Conservation (phyloP, 2,888 invertebrate genomes). For the Phortica okadai region DNA sequence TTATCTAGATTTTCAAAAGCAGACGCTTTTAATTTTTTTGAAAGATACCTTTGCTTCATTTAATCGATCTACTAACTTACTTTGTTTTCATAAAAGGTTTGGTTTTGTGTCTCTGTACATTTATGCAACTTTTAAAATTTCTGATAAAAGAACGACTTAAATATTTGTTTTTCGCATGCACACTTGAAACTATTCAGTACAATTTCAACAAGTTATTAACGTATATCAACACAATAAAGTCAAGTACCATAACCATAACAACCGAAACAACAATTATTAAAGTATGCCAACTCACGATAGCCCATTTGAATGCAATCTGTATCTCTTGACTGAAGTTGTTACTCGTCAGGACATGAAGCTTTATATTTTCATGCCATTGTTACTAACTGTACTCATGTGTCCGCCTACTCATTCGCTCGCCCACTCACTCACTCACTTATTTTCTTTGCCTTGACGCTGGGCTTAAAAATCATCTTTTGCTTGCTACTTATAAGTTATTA, state of each 20-base stretch:
- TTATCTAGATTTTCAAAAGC: slow-evolving; percentile 3
- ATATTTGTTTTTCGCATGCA: background rate
- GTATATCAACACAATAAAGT: background rate
- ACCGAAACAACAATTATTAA: background rate
- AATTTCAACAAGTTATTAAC: background rate
- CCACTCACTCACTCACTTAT: background rate
- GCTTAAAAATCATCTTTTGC: slow-evolving; percentile 46
- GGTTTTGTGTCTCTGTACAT: background rate
- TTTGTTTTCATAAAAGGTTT: background rate
- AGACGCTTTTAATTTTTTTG: background rate
- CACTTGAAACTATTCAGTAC: slow-evolving; percentile 2
- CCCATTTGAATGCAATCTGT: slow-evolving; percentile 4
- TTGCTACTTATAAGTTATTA: slow-evolving; percentile 73
- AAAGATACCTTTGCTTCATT: background rate
- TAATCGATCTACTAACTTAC: background rate
- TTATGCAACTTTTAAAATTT: background rate
- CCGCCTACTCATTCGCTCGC: background rate
- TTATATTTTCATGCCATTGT: slow-evolving; percentile 8
- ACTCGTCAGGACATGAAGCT: background rate
- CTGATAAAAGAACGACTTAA: no score
- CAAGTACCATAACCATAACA: background rate
- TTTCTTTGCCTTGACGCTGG: slow-evolving; percentile 41
- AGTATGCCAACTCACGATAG: background rate
- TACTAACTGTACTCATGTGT: slow-evolving; percentile 2
- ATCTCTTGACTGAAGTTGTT: slow-evolving; percentile 11